Conservation (phyloP, 2,113 vertebrate species). For the Leptodactylus fuscus region DNA sequence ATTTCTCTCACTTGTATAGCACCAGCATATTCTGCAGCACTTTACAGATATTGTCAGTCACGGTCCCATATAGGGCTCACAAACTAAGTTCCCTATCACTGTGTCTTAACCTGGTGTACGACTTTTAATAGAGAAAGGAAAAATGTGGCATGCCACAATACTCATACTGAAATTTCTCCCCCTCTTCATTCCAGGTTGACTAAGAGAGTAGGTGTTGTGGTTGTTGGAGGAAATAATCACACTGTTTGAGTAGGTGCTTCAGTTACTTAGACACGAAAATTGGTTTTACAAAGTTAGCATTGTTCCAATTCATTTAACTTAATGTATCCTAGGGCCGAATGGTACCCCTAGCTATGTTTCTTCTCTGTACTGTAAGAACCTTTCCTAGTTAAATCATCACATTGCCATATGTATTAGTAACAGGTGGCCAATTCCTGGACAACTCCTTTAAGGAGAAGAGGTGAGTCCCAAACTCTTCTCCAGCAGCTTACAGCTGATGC, state of each 20-base stretch:
- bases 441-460: no score
- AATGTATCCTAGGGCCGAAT: not conserved
- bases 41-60: no score
- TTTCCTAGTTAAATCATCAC: not conserved
- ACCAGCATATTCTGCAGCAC: no score
- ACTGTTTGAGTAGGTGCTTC: conserved; percentile 60
- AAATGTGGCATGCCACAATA: conserved; percentile 43
- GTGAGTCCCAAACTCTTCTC: no score
- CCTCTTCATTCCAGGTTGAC: conserved; percentile 37
- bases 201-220: conserved; percentile 49
- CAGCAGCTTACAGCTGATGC: no score
- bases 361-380: not conserved
- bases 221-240: conserved; percentile 47
- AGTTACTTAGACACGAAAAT: conserved; percentile 60
- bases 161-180: conserved; percentile 56
- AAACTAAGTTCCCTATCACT: no score
- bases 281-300: conserved; percentile 23
- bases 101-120: not conserved
- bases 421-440: no score
- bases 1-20: no score
- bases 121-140: conserved; percentile 52
- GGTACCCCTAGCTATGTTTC: no score
- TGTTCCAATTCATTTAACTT: conserved; percentile 16
- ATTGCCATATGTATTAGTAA: no score
- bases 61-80: no score